Conservation (phyloP, 1,140 invertebrate genomes). For the Gryllus bimaculatus region DNA sequence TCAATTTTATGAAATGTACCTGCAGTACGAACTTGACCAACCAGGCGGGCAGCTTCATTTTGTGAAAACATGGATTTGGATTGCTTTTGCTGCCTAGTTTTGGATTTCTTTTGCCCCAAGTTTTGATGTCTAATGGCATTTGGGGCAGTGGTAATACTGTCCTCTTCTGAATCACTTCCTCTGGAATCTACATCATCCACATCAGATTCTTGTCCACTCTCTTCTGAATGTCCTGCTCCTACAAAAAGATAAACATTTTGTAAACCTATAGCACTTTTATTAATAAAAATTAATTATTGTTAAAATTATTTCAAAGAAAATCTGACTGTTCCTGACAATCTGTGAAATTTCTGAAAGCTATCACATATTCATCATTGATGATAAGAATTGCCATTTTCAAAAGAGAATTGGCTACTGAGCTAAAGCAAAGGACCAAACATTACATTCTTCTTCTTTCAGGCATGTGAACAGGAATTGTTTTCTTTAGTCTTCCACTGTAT, state of each 20-base stretch:
- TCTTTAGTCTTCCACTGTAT: too few species aligned
- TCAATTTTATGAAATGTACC: background rate
- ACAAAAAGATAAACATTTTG: background rate
- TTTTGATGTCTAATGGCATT: background rate
- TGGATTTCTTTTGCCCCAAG: background rate
- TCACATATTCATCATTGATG: too few species aligned
- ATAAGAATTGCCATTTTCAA: too few species aligned
- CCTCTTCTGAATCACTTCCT: background rate
- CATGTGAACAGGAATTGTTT: too few species aligned
- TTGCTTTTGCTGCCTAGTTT: background rate
- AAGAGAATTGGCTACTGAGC: too few species aligned
- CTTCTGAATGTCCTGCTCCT: background rate
- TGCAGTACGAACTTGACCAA: background rate
- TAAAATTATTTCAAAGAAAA: too few species aligned
- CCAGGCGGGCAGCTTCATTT: background rate
- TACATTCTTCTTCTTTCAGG: too few species aligned
- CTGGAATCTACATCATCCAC: background rate
- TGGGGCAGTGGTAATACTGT: background rate
- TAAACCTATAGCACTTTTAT: too few species aligned
- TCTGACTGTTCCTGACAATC: too few species aligned
- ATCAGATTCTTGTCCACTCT: background rate
- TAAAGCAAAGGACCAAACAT: too few species aligned
- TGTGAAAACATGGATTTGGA: background rate
- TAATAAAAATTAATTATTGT: too few species aligned
- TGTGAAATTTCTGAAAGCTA: too few species aligned